Evolutionary conservation across 2,797 vertebrate species (phyloP).

Genomic region (Arrhamphus sclerolepis): DNA sequence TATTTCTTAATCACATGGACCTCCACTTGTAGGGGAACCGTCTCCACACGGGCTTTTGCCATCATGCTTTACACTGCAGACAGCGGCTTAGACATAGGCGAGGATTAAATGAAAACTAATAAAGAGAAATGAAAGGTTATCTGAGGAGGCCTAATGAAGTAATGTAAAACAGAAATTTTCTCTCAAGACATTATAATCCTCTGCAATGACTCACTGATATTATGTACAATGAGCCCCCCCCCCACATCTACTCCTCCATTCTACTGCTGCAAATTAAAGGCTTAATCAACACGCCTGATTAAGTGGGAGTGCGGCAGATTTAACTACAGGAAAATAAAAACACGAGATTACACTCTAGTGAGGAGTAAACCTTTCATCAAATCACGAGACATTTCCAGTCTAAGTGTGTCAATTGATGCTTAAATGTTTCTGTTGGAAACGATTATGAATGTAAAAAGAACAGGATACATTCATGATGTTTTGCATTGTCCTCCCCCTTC

Average conservation of each 20-base stretch:
- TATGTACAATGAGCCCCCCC: constrained; percentile 29
- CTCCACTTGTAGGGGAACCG: constrained; percentile 51
- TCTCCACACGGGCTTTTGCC: constrained; percentile 51
- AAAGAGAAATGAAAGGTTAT: constrained; percentile 71
- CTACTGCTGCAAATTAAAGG: constrained; percentile 41
- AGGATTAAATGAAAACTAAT: constrained; percentile 71
- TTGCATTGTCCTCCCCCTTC: too few relatives aligned
- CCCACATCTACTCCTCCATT: constrained; percentile 25
- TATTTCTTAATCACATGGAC: constrained; percentile 63
- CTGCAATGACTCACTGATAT: constrained; percentile 51
- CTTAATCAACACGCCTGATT: constrained; percentile 55
- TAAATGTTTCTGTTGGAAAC: background rate
- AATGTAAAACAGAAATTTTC: constrained; percentile 68
- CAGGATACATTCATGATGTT: too few relatives aligned
- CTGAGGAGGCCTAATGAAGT: constrained; percentile 68
- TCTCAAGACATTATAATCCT: constrained; percentile 67
- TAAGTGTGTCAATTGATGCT: constrained; percentile 3
- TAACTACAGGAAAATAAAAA: constrained; percentile 40
- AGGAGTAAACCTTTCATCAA: constrained; percentile 14
- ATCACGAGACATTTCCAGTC: background rate
- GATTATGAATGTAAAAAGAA: background rate
- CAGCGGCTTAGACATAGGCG: constrained; percentile 56
- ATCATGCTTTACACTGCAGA: constrained; percentile 36
- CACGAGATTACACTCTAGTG: constrained; percentile 16
- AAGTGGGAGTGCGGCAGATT: constrained; percentile 44